Percentiles rank a stretch among this genome's conserved stretches.
Conservation (phyloP, 2,113 vertebrate species). For the Scophthalmus maximus region DNA sequence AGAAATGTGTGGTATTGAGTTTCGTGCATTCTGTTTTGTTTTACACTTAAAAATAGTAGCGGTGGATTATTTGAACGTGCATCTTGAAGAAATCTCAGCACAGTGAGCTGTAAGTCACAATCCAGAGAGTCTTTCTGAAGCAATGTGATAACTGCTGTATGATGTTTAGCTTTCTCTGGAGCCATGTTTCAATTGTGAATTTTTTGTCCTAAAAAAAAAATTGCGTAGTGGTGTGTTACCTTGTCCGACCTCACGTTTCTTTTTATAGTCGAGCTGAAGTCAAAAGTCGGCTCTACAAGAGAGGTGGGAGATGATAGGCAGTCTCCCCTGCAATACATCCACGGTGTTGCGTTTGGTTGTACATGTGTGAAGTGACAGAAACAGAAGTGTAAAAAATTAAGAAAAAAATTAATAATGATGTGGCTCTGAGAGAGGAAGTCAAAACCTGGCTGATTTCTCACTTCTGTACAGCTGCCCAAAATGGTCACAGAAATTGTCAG, state of each 20-base stretch:
- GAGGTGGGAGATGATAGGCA: not conserved
- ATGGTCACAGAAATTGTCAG: not conserved
- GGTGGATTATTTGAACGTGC: not conserved
- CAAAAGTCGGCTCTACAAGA: not conserved
- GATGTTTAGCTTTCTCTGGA: not conserved
- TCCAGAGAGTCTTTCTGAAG: not conserved
- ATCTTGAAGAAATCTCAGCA: not conserved
- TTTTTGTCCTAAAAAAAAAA: not conserved
- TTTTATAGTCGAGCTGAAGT: not conserved
- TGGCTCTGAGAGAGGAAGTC: not conserved
- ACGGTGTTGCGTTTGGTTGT: not conserved
- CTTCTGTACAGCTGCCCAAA: not conserved
- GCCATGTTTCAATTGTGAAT: not conserved
- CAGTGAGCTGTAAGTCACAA: constrained; percentile 2
- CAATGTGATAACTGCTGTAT: not conserved
- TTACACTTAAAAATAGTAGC: constrained; percentile 1
- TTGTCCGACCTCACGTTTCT: not conserved
- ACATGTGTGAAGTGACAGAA: not conserved
- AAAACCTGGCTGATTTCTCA: not conserved
- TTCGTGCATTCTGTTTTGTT: constrained; percentile 2
- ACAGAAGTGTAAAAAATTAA: not conserved
- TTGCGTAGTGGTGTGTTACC: too few relatives aligned
- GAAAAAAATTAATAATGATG: too few relatives aligned
- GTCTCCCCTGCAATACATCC: not conserved
- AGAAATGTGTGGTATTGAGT: not conserved